These are phyloP conservation scores for Ischnura elegans DNA, from an alignment of 2,888 invertebrate species.

Conservation along the genomic window DNA sequence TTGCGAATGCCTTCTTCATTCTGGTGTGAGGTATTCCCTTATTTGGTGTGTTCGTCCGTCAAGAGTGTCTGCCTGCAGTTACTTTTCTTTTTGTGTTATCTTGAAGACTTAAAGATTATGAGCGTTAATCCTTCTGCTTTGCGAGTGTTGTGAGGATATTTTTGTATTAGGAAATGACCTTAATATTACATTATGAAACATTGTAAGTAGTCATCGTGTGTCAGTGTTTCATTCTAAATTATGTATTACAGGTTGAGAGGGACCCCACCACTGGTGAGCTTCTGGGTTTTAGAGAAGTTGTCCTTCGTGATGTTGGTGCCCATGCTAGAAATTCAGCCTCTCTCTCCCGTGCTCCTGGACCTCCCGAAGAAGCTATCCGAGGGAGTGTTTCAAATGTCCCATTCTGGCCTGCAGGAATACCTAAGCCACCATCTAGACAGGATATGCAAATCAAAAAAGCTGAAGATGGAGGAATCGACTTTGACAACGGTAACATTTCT, in stretches of 20 bases:
- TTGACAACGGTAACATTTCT: constrained; percentile 75
- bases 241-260: constrained; percentile 81
- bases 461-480: constrained; percentile 74
- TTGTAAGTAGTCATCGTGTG: too few relatives aligned
- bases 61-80: too few relatives aligned
- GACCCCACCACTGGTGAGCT: constrained; percentile 89
- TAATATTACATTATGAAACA: too few relatives aligned
- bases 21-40: too few relatives aligned
- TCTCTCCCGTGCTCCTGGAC: constrained; percentile 88
- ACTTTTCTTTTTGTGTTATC: too few relatives aligned
- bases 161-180: too few relatives aligned
- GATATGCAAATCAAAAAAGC: constrained; percentile 44
- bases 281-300: constrained; percentile 83
- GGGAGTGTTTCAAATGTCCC: constrained; percentile 91
- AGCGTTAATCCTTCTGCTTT: too few relatives aligned
- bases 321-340: constrained; percentile 88
- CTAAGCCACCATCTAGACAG: constrained; percentile 78
- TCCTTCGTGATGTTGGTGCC: constrained; percentile 81
- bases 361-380: constrained; percentile 84
- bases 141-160: too few relatives aligned
- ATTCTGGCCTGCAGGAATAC: constrained; percentile 93
- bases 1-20: too few relatives aligned
- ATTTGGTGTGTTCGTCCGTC: too few relatives aligned
- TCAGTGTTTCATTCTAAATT: too few relatives aligned
- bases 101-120: too few relatives aligned